Conservation (phyloP, 2,888 invertebrate genomes). For the Meiosimyza platycephala region DNA sequence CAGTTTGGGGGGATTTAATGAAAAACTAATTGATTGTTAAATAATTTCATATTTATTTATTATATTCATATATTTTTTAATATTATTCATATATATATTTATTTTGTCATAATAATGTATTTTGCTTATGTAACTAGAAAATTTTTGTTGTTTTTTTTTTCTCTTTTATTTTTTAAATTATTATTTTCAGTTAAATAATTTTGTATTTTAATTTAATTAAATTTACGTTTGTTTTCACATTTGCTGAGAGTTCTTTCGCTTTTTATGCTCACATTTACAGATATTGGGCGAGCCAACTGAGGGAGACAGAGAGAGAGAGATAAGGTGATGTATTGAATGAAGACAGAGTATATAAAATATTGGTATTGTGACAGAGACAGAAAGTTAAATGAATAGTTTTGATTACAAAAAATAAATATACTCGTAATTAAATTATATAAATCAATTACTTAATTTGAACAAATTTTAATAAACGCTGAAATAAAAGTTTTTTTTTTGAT, state of each 20-base stretch:
- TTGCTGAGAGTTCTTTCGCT: conserved; percentile 35
- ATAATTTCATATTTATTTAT: conserved; percentile 35
- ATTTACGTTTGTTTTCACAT: conserved; percentile 32
- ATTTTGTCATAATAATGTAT: conserved; percentile 34
- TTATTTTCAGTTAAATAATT: conserved; percentile 28
- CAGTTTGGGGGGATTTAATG: not conserved
- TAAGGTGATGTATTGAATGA: too few species aligned
- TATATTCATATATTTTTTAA: conserved; percentile 25
- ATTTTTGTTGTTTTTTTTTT: conserved; percentile 35
- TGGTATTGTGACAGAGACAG: too few species aligned
- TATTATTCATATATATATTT: conserved; percentile 30
- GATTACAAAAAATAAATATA: too few species aligned
- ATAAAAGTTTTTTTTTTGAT: too few species aligned
- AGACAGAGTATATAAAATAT: too few species aligned
- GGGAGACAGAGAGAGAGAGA: conserved; percentile 16
- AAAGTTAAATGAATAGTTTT: too few species aligned
- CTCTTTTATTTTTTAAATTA: conserved; percentile 36
- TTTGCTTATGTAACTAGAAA: conserved; percentile 34
- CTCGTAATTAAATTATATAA: too few species aligned
- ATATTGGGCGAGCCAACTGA: conserved; percentile 31
- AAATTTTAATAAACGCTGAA: too few species aligned
- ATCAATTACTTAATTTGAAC: too few species aligned
- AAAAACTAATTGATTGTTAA: conserved; percentile 21
- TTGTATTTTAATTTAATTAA: conserved; percentile 12
- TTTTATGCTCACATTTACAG: conserved; percentile 36